Conservation (phyloP, 2,888 invertebrate species). For the Athrips mouffetella region DNA sequence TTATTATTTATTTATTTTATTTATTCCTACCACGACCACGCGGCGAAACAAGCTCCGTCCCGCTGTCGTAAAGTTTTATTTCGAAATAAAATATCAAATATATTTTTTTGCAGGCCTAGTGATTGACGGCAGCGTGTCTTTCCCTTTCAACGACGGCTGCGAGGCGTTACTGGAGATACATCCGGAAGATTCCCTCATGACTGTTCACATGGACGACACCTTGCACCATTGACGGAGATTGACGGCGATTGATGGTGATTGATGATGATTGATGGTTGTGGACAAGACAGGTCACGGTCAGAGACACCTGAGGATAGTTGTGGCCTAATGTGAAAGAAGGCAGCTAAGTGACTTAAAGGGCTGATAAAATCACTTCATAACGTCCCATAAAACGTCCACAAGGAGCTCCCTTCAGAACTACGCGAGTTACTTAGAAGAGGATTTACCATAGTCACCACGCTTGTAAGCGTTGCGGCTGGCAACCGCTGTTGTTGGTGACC, state of each 20-base stretch:
- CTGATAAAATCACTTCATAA: no score
- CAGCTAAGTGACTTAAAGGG: no score
- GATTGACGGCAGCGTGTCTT: constrained; percentile 96
- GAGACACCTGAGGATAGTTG: background rate
- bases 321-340: no score
- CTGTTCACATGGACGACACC: constrained; percentile 74
- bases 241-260: background rate
- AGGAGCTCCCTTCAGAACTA: no score
- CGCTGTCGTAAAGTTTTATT: no score
- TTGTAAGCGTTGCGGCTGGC: no score
- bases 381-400: no score
- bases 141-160: constrained; percentile 96
- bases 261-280: background rate
- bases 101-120: constrained; percentile 82
- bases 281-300: background rate
- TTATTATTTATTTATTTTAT: no score
- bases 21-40: background rate
- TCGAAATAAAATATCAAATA: background rate
- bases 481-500: no score
- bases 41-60: no score
- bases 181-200: constrained; percentile 92
- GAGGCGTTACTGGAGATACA: constrained; percentile 89
- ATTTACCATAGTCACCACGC: no score
- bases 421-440: no score
- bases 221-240: constrained; percentile 40